These are phyloP conservation scores for Motacilla tschutschensis DNA, from an alignment of 2,113 vertebrate species.

Conservation along the genomic window DNA sequence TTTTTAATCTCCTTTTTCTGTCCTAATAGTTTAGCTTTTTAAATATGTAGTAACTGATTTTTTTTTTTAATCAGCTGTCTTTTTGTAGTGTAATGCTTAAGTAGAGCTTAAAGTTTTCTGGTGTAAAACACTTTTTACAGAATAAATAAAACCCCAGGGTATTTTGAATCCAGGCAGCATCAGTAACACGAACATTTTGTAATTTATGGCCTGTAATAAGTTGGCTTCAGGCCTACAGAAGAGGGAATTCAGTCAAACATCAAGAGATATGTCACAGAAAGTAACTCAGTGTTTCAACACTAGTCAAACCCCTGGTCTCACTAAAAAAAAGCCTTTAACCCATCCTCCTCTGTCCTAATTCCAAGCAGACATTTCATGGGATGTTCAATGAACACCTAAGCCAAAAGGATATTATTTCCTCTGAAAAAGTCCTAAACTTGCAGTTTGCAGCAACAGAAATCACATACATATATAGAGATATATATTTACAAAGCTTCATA, in stretches of 20 bases:
- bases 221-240: background rate
- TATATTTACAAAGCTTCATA: background rate
- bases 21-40: background rate
- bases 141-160: background rate
- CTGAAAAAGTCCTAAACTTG: background rate
- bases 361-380: background rate
- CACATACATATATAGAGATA: background rate
- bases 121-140: background rate
- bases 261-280: accelerated
- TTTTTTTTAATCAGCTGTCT: background rate
- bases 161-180: background rate
- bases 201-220: background rate
- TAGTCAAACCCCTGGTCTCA: background rate
- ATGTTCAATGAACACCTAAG: background rate
- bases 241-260: background rate
- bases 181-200: background rate
- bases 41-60: background rate
- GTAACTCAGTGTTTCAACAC: background rate
- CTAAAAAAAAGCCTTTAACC: background rate
- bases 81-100: background rate
- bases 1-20: background rate
- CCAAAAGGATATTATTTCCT: background rate
- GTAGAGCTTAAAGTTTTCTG: background rate
- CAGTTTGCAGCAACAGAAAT: background rate
- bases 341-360: background rate